Percentiles rank a stretch among this genome's conserved stretches.
Evolutionary conservation across 2,797 vertebrate genomes (phyloP).

Genomic region (Xerus rutilus): DNA sequence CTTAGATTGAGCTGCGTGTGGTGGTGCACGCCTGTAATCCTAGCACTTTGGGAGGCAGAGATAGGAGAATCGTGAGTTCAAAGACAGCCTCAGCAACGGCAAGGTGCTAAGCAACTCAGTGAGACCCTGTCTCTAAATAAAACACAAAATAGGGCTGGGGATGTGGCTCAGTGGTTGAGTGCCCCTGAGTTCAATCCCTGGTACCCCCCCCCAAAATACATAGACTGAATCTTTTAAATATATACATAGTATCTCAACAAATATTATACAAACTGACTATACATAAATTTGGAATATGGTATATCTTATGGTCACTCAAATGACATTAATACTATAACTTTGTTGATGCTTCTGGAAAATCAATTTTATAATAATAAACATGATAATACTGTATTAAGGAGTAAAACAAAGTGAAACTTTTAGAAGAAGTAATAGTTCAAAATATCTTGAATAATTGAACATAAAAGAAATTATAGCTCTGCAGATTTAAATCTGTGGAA

Average conservation of each 20-base stretch:
- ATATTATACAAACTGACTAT: not conserved
- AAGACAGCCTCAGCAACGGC: too few species aligned
- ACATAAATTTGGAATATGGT: conserved; percentile 38
- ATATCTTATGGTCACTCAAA: not conserved
- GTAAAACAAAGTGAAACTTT: conserved; percentile 53
- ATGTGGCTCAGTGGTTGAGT: too few species aligned
- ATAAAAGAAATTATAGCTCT: conserved; percentile 10
- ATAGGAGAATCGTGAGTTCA: too few species aligned
- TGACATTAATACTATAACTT: not conserved
- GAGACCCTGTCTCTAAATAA: too few species aligned
- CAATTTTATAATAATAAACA: conserved; percentile 18
- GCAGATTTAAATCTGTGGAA: conserved; percentile 43
- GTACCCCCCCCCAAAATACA: not conserved
- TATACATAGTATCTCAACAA: conserved; percentile 30
- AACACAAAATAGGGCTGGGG: too few species aligned
- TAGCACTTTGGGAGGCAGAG: too few species aligned
- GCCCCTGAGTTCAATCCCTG: too few species aligned
- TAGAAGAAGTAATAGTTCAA: conserved; percentile 55
- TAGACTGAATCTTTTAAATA: conserved; percentile 20
- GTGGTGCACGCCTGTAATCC: too few species aligned
- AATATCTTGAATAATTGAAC: conserved; percentile 52
- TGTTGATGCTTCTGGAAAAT: conserved; percentile 45
- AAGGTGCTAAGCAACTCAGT: too few species aligned
- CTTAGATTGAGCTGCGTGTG: too few species aligned
- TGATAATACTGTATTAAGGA: conserved; percentile 44